Conservation (phyloP, 1,140 invertebrate genomes). For the Aleiodes sp. region DNA sequence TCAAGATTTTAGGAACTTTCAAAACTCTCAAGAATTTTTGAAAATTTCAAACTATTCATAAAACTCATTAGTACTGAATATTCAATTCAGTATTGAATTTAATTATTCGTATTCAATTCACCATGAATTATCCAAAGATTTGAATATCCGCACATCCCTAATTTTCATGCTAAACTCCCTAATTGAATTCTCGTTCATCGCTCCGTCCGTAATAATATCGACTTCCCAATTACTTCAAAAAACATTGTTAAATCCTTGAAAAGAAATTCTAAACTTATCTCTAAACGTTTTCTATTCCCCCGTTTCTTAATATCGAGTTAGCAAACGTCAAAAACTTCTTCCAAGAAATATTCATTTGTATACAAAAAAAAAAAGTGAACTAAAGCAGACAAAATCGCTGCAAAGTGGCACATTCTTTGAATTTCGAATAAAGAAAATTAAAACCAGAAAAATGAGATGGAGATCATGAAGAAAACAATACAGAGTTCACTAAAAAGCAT, state of each 20-base stretch:
- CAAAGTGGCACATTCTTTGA: conserved; percentile 27
- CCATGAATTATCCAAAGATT: too few relatives aligned
- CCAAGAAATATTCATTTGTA: not conserved
- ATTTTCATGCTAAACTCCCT: not conserved
- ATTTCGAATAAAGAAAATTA: not conserved
- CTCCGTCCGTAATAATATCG: too few relatives aligned
- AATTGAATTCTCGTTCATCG: not conserved
- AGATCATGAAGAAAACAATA: not conserved
- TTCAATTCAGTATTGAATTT: too few relatives aligned
- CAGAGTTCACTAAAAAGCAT: too few relatives aligned
- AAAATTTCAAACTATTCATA: not conserved
- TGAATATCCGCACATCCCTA: too few relatives aligned
- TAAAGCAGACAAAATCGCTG: conserved; percentile 3
- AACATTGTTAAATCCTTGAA: not conserved
- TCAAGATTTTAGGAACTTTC: not conserved
- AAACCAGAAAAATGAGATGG: not conserved
- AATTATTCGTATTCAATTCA: too few relatives aligned
- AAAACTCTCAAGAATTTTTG: not conserved
- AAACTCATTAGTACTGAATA: not conserved
- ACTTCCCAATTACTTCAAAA: not conserved
- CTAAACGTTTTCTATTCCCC: not conserved
- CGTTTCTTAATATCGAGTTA: not conserved
- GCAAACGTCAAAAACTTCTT: conserved; percentile 3
- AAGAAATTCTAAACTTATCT: not conserved
- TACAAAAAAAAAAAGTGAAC: not conserved